Conservation (phyloP, 2,888 invertebrate species). For the Polyommatus icarus region DNA sequence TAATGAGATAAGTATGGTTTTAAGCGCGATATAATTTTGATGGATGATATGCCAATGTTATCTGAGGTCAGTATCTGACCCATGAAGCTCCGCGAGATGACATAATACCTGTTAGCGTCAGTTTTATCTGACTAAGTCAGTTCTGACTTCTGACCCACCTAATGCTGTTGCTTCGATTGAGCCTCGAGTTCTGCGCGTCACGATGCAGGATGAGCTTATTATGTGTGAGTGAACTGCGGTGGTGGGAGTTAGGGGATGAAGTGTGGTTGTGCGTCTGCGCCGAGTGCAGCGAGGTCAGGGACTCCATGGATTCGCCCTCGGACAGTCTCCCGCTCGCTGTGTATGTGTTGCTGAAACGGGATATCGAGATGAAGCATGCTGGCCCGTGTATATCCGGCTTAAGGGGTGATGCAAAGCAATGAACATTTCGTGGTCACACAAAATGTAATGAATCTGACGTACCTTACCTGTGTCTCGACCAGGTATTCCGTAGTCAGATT, state of each 20-base stretch:
- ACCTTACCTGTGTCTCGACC: conserved; percentile 89
- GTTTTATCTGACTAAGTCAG: conserved; percentile 33
- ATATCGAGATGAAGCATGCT: conserved; percentile 60
- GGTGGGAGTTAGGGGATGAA: conserved; percentile 84
- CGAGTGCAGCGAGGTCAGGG: conserved; percentile 88
- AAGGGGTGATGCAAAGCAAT: conserved; percentile 59
- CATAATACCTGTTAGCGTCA: conserved; percentile 11
- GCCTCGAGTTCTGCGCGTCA: conserved; percentile 82
- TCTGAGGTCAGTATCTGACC: neutral
- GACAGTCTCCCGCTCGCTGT: conserved; percentile 88
- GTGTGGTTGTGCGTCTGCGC: conserved; percentile 87
- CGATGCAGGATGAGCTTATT: conserved; percentile 82
- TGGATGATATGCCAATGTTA: conserved; percentile 10
- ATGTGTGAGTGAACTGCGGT: conserved; percentile 84
- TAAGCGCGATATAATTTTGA: conserved; percentile 9
- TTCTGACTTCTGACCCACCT: conserved; percentile 83
- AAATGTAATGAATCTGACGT: conserved; percentile 45
- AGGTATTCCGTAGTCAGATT: conserved; percentile 89
- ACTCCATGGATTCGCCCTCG: conserved; percentile 94
- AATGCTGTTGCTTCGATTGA: conserved; percentile 95
- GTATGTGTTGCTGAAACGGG: conserved; percentile 84
- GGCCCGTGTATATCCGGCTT: conserved; percentile 65
- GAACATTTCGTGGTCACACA: conserved; percentile 48
- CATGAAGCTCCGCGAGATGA: neutral
- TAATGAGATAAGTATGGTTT: neutral